Base-by-base conservation (phyloP, 2,888 invertebrate species). In the Parasteatoda lunata region DNA sequence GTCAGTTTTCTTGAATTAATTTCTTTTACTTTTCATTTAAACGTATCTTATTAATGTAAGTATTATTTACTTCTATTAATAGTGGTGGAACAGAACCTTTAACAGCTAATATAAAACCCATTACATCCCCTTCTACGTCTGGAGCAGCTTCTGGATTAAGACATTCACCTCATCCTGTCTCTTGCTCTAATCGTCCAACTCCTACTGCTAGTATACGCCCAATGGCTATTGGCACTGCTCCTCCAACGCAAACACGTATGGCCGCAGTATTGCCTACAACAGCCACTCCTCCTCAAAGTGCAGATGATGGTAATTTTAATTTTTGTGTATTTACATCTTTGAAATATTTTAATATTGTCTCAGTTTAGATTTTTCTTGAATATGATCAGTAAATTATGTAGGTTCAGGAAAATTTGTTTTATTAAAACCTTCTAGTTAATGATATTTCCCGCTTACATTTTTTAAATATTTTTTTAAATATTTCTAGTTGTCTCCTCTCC, bases 51-150 rank as follows among this genome's bases (percentile, higher is more conserved):
- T 7, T 13, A 3, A 5, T 47, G 3, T 64, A 48, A 8, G n/a
- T 77, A 48, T 59, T 9, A 13, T 68, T 30, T 30, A 30, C 30
- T 2, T 30, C 30, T 2, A 30, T 30, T n/a, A 77, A 65, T 66
- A 71, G 68, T 48, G 78, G 88, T 73, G 84, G 84, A 71, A 88
- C 93, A 0, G 95, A 95, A 89, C 89, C 95, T 51, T 94, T 95
- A 0, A 98, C 97, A 0, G 98, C 98, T 5, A 98, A 98, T 91
- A 98, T 98, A 69, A 97, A 97, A 92, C 98, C 98, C 0, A 97
- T 98, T 95, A 96, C 97, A 4, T 96, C 96, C 90, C 91, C 65
- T 90, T 91, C 59, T 89, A 89, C 48, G 70, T 89, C 82, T 66
- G 83, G 69, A n/a, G 51, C 80, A 0, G 70, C 59, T 13, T 13